phyloP scores from a whole-genome alignment of 2,113 vertebrate species.

The Cnemophilus loriae region DNA sequence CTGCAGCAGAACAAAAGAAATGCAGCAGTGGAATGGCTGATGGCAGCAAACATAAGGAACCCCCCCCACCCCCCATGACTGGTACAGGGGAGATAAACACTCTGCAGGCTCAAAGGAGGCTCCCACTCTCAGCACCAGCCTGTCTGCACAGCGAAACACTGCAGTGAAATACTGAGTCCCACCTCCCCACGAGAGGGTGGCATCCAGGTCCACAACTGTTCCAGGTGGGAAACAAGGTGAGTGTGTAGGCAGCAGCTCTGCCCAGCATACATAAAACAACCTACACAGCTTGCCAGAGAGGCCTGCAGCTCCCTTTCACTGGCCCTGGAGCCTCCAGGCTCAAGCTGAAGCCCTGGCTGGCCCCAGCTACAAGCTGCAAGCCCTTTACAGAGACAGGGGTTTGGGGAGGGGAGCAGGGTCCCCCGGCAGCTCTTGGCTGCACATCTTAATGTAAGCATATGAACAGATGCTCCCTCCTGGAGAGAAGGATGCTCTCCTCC shows the following conservation, averaged over 20 bases:
- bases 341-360: background rate
- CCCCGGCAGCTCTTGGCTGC: background rate
- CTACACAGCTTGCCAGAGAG: background rate
- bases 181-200: background rate
- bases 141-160: background rate
- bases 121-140: background rate
- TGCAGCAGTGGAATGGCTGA: background rate
- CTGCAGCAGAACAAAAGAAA: background rate
- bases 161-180: background rate
- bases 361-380: background rate
- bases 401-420: background rate
- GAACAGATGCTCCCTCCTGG: background rate
- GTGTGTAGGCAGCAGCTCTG: background rate
- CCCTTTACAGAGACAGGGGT: background rate
- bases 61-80: fast-evolving
- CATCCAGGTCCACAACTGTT: background rate
- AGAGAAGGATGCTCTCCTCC: background rate
- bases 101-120: background rate
- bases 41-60: background rate
- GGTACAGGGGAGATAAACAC: background rate
- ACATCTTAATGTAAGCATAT: background rate
- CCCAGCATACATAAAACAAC: background rate
- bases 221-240: background rate
- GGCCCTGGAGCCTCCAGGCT: slow-evolving; percentile 10
- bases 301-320: slow-evolving; percentile 17